Evolutionary conservation across 2,797 vertebrate genomes (phyloP).

Genomic region (Lemur catta): DNA sequence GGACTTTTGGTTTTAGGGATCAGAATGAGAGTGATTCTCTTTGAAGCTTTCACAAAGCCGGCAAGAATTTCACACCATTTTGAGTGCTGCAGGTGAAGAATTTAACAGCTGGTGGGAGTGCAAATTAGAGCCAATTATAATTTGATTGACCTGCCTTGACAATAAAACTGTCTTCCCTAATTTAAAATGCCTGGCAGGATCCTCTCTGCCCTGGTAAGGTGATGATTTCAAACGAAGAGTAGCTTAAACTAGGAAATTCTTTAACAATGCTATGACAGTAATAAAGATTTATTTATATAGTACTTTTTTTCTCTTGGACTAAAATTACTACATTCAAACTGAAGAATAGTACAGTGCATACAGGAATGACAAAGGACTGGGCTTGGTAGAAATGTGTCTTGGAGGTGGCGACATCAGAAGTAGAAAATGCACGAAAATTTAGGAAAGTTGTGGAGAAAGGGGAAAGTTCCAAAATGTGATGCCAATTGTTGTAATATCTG

Average conservation of each 20-base stretch:
- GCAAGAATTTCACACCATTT: conserved; percentile 69
- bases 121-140: conserved; percentile 82
- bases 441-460: neutral
- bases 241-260: conserved; percentile 61
- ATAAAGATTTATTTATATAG: conserved; percentile 77
- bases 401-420: neutral
- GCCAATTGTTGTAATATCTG: conserved; percentile 42
- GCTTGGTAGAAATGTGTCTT: neutral
- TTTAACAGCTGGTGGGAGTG: conserved; percentile 76
- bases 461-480: neutral
- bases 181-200: conserved; percentile 75
- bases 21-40: conserved; percentile 57
- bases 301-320: conserved; percentile 13
- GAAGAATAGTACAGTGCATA: neutral
- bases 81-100: conserved; percentile 74
- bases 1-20: conserved; percentile 59
- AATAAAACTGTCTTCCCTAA: conserved; percentile 73
- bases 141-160: conserved; percentile 80
- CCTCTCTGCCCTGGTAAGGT: conserved; percentile 61
- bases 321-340: conserved; percentile 27
- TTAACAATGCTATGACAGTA: conserved; percentile 73
- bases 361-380: neutral
- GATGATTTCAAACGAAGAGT: conserved; percentile 64
- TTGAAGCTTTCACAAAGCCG: conserved; percentile 69
- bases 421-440: neutral